phyloP scores from a whole-genome alignment of 1,140 invertebrate genomes.

The Listronotus oregonensis region DNA sequence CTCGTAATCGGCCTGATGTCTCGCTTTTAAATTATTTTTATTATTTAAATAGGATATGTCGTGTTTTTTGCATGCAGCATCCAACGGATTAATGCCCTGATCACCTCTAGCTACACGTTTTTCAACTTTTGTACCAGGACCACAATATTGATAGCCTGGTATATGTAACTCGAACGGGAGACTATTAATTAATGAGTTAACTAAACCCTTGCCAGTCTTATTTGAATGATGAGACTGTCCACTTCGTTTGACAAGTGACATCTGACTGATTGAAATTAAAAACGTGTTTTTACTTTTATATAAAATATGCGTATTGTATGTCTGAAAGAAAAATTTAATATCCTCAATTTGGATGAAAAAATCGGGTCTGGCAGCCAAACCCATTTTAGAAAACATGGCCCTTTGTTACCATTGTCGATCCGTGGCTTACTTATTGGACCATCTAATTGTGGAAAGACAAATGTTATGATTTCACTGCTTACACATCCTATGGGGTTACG shows the following conservation, averaged over 20 bases:
- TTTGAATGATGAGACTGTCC: too few relatives aligned
- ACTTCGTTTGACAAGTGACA: too few relatives aligned
- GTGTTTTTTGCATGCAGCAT: conserved; percentile 43
- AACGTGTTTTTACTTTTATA: too few relatives aligned
- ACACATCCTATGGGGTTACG: conserved; percentile 1
- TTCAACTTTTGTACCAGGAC: conserved; percentile 40
- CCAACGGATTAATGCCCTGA: conserved; percentile 43
- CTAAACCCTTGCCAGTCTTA: too few relatives aligned
- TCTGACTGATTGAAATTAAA: too few relatives aligned
- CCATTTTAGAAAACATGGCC: too few relatives aligned
- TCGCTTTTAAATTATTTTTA: conserved; percentile 44
- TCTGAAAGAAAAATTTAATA: too few relatives aligned
- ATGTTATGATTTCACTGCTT: conserved; percentile 9
- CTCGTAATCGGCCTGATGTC: conserved; percentile 54
- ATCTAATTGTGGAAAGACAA: neutral
- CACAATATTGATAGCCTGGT: conserved; percentile 39
- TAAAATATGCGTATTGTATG: too few relatives aligned
- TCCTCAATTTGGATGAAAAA: too few relatives aligned
- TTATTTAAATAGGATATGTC: conserved; percentile 46
- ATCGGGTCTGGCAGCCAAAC: too few relatives aligned
- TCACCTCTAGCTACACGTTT: conserved; percentile 40
- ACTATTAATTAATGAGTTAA: conserved; percentile 42
- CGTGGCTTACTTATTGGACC: neutral
- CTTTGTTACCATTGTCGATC: neutral
- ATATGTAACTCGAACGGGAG: conserved; percentile 41